phyloP scores from a whole-genome alignment of 2,888 invertebrate genomes.

The Monopis laevigella region DNA sequence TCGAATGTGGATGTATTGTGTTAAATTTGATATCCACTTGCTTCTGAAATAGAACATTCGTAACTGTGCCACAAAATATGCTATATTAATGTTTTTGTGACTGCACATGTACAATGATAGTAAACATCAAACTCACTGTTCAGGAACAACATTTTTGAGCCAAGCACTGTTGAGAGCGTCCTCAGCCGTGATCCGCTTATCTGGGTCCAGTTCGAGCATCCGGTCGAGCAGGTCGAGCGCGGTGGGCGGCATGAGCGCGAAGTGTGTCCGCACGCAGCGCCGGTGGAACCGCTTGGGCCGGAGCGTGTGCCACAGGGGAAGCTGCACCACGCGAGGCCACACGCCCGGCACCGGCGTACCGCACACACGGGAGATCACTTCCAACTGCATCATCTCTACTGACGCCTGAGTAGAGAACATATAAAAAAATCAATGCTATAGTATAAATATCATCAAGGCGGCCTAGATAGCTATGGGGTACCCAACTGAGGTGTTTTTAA shows the following conservation, averaged over 20 bases:
- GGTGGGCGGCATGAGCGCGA: conserved; percentile 87
- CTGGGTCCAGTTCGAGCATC: conserved; percentile 97
- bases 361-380: conserved; percentile 92
- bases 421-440: too few relatives aligned
- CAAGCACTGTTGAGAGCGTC: conserved; percentile 92
- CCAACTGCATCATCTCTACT: conserved; percentile 91
- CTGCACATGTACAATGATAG: too few relatives aligned
- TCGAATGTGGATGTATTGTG: too few relatives aligned
- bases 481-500: too few relatives aligned
- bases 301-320: conserved; percentile 91
- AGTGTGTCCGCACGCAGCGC: conserved; percentile 90
- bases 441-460: too few relatives aligned
- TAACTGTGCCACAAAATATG: too few relatives aligned
- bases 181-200: conserved; percentile 91
- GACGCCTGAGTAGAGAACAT: too few relatives aligned
- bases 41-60: too few relatives aligned
- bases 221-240: conserved; percentile 92
- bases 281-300: conserved; percentile 92
- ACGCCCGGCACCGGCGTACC: conserved; percentile 96
- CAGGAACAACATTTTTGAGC: conserved; percentile 91
- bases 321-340: conserved; percentile 95
- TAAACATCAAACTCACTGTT: conserved; percentile 73
- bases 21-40: too few relatives aligned
- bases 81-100: too few relatives aligned
- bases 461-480: too few relatives aligned